phyloP scores from a whole-genome alignment of 2,113 vertebrate genomes.

The Ceyx margarethae region DNA sequence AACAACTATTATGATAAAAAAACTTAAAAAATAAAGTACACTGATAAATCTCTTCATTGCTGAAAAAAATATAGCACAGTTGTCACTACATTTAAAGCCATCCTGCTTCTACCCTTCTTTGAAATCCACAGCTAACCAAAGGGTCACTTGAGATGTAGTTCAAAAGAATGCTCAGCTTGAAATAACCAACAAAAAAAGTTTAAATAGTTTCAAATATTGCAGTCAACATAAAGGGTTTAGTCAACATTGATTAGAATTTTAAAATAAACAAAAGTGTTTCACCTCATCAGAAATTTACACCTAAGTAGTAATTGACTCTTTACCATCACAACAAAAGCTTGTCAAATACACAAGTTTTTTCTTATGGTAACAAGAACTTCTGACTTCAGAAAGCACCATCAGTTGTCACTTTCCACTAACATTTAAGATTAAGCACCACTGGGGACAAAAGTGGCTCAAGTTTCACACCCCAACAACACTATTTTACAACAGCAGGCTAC shows the following conservation, averaged over 20 bases:
- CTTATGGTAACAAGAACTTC: background rate
- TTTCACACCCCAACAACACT: background rate
- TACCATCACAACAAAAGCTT: background rate
- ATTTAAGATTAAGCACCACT: background rate
- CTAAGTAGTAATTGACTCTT: background rate
- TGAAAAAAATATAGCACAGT: background rate
- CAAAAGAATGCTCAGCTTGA: slow-evolving; percentile 21
- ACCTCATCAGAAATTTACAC: background rate
- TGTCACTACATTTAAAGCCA: background rate
- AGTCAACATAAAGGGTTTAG: background rate
- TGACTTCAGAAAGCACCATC: background rate
- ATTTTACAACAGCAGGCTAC: background rate
- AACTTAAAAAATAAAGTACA: background rate
- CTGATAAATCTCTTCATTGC: background rate
- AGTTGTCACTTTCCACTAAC: background rate
- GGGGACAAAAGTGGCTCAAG: background rate
- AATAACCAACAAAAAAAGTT: background rate
- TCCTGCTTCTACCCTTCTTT: background rate
- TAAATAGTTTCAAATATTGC: background rate
- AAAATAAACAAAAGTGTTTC: background rate
- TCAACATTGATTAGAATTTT: background rate
- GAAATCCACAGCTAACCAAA: background rate
- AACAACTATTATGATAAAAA: background rate
- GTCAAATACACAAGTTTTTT: background rate
- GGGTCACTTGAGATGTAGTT: background rate